Evolutionary conservation across 2,113 vertebrate species (phyloP), one percentile per base, ranked within the genome.

Genomic region (Sterna hirundo): DNA sequence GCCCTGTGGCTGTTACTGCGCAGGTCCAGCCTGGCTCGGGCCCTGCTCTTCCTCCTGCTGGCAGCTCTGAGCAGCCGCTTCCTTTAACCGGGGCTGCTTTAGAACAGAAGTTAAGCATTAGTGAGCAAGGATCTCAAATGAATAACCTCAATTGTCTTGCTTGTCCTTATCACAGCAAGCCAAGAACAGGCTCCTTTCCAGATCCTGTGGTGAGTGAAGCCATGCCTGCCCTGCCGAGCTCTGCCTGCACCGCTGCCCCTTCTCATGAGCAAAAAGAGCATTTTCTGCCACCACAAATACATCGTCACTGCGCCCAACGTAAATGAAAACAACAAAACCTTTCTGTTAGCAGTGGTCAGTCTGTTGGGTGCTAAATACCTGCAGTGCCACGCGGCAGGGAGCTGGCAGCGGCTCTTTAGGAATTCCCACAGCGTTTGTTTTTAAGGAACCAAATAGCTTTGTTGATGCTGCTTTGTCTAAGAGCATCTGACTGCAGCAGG

Each of bases 281-380:
- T 38, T 64, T 86, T 49, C n/a, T 83, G 57, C 57, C 32, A 17
- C 68, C 13, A 5, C 1, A 2, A 27, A 25, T 10, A 14, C 0
- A 0, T 4, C 3, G 0, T 49, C 20, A 1, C 66, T 42, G 77
- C 30, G 0, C 49, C 40, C 40, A 44, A 0, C 2, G 0, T 29
- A 55, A 69, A 21, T 23, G 21, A 10, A n/a, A 89, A 19, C 34
- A 14, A 26, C 8, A 34, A 14, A 32, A 30, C 34, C 30, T 38
- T 29, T 54, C 64, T 58, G 22, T 34, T 64, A 51, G 71, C 15
- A 23, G 2, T 1, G 14, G 32, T 22, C 30, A 2, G 1, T n/a
- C 46, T 2, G 2, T 32, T 81, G 47, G 18, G 22, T 70, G 38
- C 58, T 42, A 6, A 76, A 30, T 6, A 16, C 34, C 15, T 0